Conservation (phyloP, 2,888 invertebrate species). For the Oxystoma pomonae region DNA sequence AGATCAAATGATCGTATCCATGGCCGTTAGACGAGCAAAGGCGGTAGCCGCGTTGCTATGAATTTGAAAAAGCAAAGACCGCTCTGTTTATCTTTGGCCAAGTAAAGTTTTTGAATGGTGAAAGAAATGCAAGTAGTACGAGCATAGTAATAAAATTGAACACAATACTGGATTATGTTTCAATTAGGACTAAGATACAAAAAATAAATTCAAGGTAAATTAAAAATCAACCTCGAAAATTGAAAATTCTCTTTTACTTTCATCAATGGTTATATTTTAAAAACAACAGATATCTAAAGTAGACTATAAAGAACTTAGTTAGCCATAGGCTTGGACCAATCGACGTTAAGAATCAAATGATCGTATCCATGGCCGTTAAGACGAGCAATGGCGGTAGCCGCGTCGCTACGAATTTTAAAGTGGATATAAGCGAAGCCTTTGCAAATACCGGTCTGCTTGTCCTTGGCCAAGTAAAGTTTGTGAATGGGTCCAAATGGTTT, state of each 20-base stretch:
- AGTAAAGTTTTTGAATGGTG: too few species aligned
- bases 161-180: too few species aligned
- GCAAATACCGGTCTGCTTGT: conserved; percentile 80
- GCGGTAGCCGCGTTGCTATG: conserved; percentile 90
- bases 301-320: too few species aligned
- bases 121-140: too few species aligned
- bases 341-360: conserved; percentile 96
- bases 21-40: conserved; percentile 86
- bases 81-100: conserved; percentile 87
- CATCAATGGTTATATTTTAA: too few species aligned
- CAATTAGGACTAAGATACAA: too few species aligned
- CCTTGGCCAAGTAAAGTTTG: conserved; percentile 94
- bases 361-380: conserved; percentile 95
- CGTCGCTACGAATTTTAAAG: conserved; percentile 87
- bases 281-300: too few species aligned
- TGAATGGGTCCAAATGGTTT: conserved; percentile 89
- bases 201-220: too few species aligned
- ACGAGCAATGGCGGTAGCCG: conserved; percentile 83
- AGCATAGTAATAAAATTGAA: too few species aligned
- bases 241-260: neutral
- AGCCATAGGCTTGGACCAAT: conserved; percentile 85
- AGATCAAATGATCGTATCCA: conserved; percentile 96
- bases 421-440: conserved; percentile 99
- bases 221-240: neutral
- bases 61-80: conserved; percentile 87